Percentiles rank a stretch among this genome's conserved stretches.
Evolutionary conservation across 2,113 vertebrate species (phyloP).

Genomic region (Lynx canadensis): DNA sequence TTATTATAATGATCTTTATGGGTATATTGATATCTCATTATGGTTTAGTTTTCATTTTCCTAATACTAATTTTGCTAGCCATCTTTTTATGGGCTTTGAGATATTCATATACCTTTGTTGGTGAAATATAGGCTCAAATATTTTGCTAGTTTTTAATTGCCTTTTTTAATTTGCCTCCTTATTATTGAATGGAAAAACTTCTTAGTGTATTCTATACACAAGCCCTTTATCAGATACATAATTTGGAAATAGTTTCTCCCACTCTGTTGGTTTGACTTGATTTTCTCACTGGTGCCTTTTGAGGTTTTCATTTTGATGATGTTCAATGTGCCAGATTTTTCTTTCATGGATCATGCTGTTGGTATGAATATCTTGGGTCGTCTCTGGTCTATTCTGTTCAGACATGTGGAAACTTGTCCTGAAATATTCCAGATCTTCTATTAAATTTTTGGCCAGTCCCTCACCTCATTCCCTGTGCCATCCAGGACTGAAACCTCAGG

Average conservation of each 20-base stretch:
- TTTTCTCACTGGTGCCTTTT: not conserved
- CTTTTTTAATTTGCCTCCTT: not conserved
- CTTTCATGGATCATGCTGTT: not conserved
- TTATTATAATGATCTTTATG: not conserved
- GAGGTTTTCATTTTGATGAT: not conserved
- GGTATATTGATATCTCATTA: not conserved
- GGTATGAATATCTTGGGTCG: not conserved
- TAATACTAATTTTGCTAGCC: not conserved
- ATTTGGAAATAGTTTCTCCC: not conserved
- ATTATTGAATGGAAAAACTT: not conserved
- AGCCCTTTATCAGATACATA: not conserved
- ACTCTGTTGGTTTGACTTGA: not conserved
- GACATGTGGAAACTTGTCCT: not conserved
- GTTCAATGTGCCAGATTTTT: not conserved
- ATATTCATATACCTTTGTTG: not conserved
- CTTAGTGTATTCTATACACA: not conserved
- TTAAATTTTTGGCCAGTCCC: not conserved
- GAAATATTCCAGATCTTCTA: not conserved
- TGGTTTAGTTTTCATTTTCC: not conserved
- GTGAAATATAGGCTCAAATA: not conserved
- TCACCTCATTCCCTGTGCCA: not conserved
- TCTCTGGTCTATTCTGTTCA: not conserved
- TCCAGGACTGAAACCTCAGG: not conserved
- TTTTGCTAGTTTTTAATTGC: not conserved
- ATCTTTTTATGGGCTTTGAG: not conserved